phyloP scores from a whole-genome alignment of 2,113 vertebrate species.

The Vidua macroura region DNA sequence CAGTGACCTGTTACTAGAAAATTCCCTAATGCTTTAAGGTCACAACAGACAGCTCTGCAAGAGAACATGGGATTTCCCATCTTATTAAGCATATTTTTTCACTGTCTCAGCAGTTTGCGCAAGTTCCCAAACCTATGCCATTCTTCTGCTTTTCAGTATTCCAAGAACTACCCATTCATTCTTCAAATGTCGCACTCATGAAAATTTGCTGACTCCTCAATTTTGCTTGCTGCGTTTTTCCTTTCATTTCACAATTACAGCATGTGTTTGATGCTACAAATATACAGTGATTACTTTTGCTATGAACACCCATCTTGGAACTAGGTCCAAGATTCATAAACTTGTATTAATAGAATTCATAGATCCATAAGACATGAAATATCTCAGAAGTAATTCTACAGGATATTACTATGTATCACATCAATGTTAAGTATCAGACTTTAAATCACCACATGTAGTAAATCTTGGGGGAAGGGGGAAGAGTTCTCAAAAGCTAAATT shows the following conservation, averaged over 20 bases:
- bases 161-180: not conserved
- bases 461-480: not conserved
- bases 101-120: not conserved
- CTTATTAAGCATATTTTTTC: not conserved
- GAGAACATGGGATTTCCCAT: not conserved
- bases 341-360: not conserved
- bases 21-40: not conserved
- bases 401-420: not conserved
- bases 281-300: not conserved
- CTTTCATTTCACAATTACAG: not conserved
- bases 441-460: not conserved
- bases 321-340: not conserved
- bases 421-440: not conserved
- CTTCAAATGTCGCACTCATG: not conserved
- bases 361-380: not conserved
- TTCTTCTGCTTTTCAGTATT: not conserved
- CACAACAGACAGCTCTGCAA: not conserved
- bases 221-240: not conserved
- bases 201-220: not conserved
- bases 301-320: not conserved
- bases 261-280: not conserved
- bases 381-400: not conserved
- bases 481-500: not conserved
- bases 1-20: not conserved
- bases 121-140: not conserved